Evolutionary conservation across 1,140 invertebrate genomes (phyloP).

Genomic region (Ceratitis capitata): DNA sequence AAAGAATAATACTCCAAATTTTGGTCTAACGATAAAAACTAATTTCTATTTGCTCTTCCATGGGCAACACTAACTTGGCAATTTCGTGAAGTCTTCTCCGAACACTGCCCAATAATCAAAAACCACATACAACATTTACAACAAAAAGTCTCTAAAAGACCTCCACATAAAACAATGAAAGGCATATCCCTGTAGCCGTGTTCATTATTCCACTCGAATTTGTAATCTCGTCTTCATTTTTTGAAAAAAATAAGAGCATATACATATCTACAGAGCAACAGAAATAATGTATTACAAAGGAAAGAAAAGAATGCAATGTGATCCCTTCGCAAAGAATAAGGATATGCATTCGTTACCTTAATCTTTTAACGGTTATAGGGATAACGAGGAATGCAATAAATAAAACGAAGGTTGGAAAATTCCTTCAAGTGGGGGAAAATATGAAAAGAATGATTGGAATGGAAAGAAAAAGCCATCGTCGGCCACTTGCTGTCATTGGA

Average conservation of each 20-base stretch:
- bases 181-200: not conserved
- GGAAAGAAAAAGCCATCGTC: not conserved
- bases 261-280: not conserved
- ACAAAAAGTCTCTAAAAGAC: no score
- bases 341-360: not conserved
- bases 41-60: no score
- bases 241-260: conserved; percentile 3
- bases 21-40: no score
- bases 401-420: not conserved
- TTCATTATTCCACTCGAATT: conserved; percentile 27
- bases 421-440: not conserved
- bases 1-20: no score
- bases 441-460: not conserved
- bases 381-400: conserved; percentile 26
- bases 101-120: no score
- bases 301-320: not conserved
- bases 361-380: conserved; percentile 6
- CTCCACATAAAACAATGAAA: not conserved
- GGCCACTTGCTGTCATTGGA: conserved; percentile 14
- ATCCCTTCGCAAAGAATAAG: not conserved
- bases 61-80: no score
- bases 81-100: no score
- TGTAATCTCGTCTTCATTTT: not conserved
- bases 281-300: no score
- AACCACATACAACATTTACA: no score